Evolutionary conservation across 2,888 invertebrate species (phyloP).

Genomic region (Embidobia sp.): DNA sequence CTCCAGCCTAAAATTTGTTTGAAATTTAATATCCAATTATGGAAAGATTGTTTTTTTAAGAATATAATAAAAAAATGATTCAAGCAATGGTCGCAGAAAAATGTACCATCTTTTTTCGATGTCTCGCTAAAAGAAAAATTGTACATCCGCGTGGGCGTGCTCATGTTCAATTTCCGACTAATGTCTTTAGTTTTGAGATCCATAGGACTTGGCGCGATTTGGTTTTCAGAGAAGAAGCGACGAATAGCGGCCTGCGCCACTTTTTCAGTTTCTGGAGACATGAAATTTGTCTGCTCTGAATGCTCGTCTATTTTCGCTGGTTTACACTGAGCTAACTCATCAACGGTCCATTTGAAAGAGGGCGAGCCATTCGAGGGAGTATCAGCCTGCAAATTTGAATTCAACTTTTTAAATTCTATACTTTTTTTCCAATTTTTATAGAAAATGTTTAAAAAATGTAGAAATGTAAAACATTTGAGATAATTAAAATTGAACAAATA

Average conservation of each 20-base stretch:
- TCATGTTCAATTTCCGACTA: conserved; percentile 55
- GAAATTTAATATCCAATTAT: background rate
- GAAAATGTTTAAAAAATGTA: background rate
- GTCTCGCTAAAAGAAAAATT: conserved; percentile 65
- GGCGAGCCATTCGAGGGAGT: conserved; percentile 79
- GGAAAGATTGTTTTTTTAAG: background rate
- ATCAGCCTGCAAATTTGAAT: conserved; percentile 73
- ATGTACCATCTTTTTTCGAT: conserved; percentile 73
- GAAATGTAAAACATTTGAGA: background rate
- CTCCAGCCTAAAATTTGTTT: conserved; percentile 82
- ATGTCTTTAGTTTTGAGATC: conserved; percentile 70
- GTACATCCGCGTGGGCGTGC: conserved; percentile 67
- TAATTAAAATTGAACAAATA: no score
- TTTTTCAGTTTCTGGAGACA: conserved; percentile 85
- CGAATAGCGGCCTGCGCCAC: conserved; percentile 87
- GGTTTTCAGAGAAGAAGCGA: conserved; percentile 83
- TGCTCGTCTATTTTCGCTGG: conserved; percentile 87
- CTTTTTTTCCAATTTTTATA: background rate
- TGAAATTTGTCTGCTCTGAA: conserved; percentile 82
- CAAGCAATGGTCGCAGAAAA: no score
- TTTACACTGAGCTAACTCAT: conserved; percentile 86
- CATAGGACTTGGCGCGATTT: conserved; percentile 85
- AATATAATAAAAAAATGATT: background rate
- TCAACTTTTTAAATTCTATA: background rate
- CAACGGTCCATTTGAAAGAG: conserved; percentile 87